Conservation (phyloP, 2,113 vertebrate species). For the Maccullochella peelii region DNA sequence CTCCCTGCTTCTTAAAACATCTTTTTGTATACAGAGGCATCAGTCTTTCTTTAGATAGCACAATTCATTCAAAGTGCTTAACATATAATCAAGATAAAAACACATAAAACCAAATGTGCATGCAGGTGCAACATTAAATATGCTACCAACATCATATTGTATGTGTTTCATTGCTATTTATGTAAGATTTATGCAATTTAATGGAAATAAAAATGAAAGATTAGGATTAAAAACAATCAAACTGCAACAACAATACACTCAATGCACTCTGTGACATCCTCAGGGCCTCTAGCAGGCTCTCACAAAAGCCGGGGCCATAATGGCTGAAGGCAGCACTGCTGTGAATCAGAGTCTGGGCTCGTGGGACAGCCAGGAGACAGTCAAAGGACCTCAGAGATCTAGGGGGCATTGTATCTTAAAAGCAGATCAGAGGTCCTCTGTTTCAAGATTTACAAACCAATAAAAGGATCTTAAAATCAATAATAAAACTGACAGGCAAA, state of each 20-base stretch:
- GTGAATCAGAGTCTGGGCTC: slow-evolving; percentile 6
- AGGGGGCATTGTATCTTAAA: slow-evolving; percentile 23
- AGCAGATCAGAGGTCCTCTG: slow-evolving; percentile 1
- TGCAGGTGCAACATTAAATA: not conserved
- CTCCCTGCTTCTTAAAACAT: not conserved
- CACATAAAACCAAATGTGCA: not conserved
- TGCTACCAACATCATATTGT: not conserved
- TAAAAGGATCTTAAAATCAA: slow-evolving; percentile 36
- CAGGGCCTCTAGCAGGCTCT: not conserved
- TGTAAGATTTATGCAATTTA: not conserved
- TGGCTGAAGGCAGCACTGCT: not conserved
- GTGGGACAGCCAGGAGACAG: slow-evolving; percentile 21
- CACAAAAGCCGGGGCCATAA: not conserved
- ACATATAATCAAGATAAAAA: not conserved
- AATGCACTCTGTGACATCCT: not conserved
- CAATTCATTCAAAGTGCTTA: not conserved
- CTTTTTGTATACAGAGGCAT: slow-evolving; percentile 9
- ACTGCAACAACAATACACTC: not conserved
- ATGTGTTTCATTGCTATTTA: not conserved
- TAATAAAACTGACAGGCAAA: slow-evolving; percentile 28
- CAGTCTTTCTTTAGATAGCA: slow-evolving; percentile 2
- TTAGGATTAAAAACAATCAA: not conserved
- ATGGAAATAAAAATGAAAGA: not conserved
- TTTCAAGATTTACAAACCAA: slow-evolving; percentile 49
- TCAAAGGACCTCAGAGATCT: slow-evolving; percentile 21